Percentiles rank a stretch among this genome's conserved stretches.
These are phyloP conservation scores for Melanocharis versteri DNA, from an alignment of 2,113 vertebrate genomes.

Conservation along the genomic window DNA sequence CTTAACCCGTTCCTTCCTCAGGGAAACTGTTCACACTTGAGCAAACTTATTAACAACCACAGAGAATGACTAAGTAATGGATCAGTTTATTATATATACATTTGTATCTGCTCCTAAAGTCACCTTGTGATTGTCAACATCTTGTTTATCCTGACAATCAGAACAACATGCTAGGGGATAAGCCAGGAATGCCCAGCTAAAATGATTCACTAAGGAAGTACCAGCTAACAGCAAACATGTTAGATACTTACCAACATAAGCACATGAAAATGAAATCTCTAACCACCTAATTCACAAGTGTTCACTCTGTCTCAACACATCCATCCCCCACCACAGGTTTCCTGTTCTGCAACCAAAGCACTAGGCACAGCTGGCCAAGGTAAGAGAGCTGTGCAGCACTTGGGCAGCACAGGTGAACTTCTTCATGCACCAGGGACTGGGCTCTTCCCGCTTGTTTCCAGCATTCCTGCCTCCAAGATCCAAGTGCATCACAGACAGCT, in stretches of 20 bases:
- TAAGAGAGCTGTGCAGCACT: background rate
- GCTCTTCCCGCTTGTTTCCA: background rate
- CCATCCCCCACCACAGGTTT: background rate
- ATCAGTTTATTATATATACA: background rate
- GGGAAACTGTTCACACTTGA: background rate
- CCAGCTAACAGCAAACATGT: background rate
- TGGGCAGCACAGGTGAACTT: background rate
- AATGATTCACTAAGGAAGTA: background rate
- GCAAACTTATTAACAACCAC: background rate
- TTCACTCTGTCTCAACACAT: background rate
- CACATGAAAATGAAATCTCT: background rate
- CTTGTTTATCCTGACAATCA: background rate
- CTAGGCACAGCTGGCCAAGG: background rate
- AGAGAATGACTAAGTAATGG: background rate
- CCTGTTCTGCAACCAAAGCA: background rate
- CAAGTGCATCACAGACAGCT: background rate
- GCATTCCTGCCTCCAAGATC: background rate
- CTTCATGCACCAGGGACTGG: background rate
- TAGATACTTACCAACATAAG: background rate
- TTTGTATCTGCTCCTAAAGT: background rate
- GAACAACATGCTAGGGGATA: background rate
- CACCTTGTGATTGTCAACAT: background rate
- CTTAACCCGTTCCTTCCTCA: background rate
- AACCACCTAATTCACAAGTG: background rate
- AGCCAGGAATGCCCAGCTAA: background rate